Base-by-base conservation (phyloP, 2,797 vertebrate species). In the Potorous gilbertii region DNA sequence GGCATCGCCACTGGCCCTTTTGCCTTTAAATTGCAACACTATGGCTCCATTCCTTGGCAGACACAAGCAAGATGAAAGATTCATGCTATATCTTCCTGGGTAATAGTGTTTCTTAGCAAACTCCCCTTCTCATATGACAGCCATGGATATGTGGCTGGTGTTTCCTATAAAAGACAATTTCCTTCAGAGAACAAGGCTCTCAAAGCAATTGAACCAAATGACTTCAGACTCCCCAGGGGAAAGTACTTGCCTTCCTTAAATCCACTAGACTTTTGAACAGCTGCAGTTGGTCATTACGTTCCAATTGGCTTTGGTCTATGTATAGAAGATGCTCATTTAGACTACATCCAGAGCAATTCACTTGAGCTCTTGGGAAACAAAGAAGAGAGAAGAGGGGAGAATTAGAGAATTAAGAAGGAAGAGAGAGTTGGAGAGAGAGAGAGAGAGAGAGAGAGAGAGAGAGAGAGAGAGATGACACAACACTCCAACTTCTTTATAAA, bases 111-210 rank as follows among this genome's bases (percentile, higher is more conserved):
- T 95, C 46, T 90, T 0, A 34, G 56, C 27, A 28, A 92, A 12
- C 11, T 90, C 94, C 95, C 11, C 52, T 96, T 91, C 95, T 90
- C 54, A 94, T 16, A 56, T 81, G 56, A 46, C 13, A 92, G 10
- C 18, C 31, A 55, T 52, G 54, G 54, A 66, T 54, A n/a, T 50
- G 24, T 62, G 4, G 34, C 90, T 92, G 93, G 14, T 94, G 21
- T 55, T 74, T 93, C 31, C 27, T 52, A 55, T 66, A 59, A 95
- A 93, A 89, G 50, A 4, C 8, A 56, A 31, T 95, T 92, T 95
- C 34, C 95, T 56, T 29, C 46, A 27, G 28, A n/a, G 31, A 94
- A 57, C 0, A 50, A 95, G 92, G 21, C 8, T 52, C 93, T 66
- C 13, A 92, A 91, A 13, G 28, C 55, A 96, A 34, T 54, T 66